These are phyloP conservation scores for Pantherophis vulpinus DNA, from an alignment of 2,797 vertebrate genomes.

Conservation along the genomic window DNA sequence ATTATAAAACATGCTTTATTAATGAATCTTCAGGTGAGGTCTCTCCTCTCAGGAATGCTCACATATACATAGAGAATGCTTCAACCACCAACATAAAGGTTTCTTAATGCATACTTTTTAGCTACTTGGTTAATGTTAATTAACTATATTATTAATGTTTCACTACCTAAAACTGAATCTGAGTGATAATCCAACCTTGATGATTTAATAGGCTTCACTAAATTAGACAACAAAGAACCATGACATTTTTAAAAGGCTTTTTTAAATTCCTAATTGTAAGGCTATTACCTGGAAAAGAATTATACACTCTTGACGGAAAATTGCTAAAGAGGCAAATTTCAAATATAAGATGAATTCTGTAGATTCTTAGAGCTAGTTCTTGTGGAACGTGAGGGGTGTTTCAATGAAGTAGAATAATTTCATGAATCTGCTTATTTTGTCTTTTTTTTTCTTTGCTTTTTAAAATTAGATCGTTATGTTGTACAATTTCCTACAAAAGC, in stretches of 20 bases:
- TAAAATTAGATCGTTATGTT: slow-evolving; percentile 37
- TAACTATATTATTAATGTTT: slow-evolving; percentile 30
- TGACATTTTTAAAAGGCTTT: slow-evolving; percentile 29
- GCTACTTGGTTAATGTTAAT: slow-evolving; percentile 18
- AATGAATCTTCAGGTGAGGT: neutral
- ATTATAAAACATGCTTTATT: neutral
- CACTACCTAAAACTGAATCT: slow-evolving; percentile 12
- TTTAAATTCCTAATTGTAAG: slow-evolving; percentile 17
- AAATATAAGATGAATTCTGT: neutral
- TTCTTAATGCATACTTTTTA: slow-evolving; percentile 31
- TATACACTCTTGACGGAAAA: slow-evolving; percentile 6
- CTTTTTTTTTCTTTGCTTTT: neutral
- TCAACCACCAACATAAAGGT: neutral
- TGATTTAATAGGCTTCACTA: slow-evolving; percentile 32
- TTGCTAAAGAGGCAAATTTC: neutral
- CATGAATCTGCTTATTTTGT: slow-evolving; percentile 18
- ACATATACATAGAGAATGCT: neutral
- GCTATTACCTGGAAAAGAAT: neutral
- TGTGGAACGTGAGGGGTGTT: slow-evolving; percentile 1
- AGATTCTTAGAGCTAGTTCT: neutral
- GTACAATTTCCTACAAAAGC: slow-evolving; percentile 2
- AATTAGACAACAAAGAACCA: slow-evolving; percentile 28
- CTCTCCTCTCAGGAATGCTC: neutral
- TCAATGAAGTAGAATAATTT: slow-evolving; percentile 24
- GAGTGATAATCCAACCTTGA: slow-evolving; percentile 32